These are phyloP conservation scores for Dipodomys ordii DNA, from an alignment of 2,113 vertebrate species.

Conservation along the genomic window DNA sequence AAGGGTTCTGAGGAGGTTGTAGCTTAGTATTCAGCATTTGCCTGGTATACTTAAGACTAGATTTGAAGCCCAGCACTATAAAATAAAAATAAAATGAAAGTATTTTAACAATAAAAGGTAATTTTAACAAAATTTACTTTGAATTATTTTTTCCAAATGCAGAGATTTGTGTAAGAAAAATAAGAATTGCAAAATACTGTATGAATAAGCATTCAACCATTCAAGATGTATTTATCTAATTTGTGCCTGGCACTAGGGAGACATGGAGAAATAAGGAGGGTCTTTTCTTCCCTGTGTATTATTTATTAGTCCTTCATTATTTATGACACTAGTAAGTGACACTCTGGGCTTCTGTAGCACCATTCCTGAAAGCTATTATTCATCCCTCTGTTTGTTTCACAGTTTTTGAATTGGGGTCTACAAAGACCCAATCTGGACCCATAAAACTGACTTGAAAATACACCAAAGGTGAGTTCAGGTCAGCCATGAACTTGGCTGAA, in stretches of 20 bases:
- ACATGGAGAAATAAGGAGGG: constrained; percentile 30
- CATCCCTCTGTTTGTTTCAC: constrained; percentile 27
- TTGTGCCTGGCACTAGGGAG: neutral
- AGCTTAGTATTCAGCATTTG: neutral
- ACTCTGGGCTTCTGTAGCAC: constrained; percentile 23
- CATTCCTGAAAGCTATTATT: constrained; percentile 22
- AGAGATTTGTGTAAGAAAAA: neutral
- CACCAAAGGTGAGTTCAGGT: constrained; percentile 66
- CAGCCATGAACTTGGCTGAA: neutral
- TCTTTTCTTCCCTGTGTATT: constrained; percentile 68
- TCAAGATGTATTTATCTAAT: neutral
- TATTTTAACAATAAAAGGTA: constrained; percentile 16
- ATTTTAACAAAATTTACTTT: neutral
- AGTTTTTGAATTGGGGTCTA: constrained; percentile 62
- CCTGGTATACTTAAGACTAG: neutral
- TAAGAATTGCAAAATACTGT: neutral
- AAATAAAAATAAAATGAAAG: neutral
- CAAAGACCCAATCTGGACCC: constrained; percentile 7
- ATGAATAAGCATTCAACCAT: neutral
- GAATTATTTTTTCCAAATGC: constrained; percentile 38
- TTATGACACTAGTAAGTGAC: constrained; percentile 61
- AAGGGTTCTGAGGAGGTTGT: neutral
- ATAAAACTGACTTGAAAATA: neutral
- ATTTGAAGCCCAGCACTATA: neutral
- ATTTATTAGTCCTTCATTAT: constrained; percentile 78